Evolutionary conservation across 2,888 invertebrate species (phyloP).

Genomic region (Calameuta idolon): DNA sequence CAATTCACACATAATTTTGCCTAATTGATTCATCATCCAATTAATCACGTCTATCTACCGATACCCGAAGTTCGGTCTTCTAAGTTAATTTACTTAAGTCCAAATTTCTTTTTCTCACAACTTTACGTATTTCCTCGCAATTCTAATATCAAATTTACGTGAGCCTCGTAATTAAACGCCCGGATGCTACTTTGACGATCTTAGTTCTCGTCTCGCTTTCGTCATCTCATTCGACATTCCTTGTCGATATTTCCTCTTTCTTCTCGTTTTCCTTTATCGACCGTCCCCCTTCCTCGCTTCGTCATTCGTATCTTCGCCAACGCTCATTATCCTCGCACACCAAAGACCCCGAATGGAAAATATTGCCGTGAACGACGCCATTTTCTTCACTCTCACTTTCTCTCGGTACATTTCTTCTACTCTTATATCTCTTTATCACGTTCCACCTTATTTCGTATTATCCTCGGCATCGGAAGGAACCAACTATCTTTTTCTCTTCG

Average conservation of each 20-base stretch:
- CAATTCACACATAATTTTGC: constrained; percentile 15
- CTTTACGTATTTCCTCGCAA: not conserved
- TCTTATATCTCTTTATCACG: not conserved
- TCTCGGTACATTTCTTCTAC: not conserved
- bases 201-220: constrained; percentile 10
- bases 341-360: not conserved
- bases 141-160: constrained; percentile 25
- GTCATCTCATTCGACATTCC: not conserved
- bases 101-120: constrained; percentile 8
- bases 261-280: not conserved
- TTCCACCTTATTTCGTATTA: not conserved
- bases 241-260: not conserved
- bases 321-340: not conserved
- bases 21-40: constrained; percentile 17
- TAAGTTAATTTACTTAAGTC: constrained; percentile 9
- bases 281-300: not conserved
- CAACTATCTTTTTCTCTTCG: constrained; percentile 2
- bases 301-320: not conserved
- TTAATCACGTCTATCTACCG: constrained; percentile 7
- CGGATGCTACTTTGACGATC: constrained; percentile 23
- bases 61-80: not conserved
- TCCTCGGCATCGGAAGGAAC: not conserved
- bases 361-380: not conserved
- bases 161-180: constrained; percentile 5
- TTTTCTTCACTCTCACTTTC: not conserved